Percentiles rank a stretch among this genome's conserved stretches.
These are phyloP conservation scores for Tragopan temminckii DNA, from an alignment of 2,797 vertebrate genomes.

Conservation along the genomic window DNA sequence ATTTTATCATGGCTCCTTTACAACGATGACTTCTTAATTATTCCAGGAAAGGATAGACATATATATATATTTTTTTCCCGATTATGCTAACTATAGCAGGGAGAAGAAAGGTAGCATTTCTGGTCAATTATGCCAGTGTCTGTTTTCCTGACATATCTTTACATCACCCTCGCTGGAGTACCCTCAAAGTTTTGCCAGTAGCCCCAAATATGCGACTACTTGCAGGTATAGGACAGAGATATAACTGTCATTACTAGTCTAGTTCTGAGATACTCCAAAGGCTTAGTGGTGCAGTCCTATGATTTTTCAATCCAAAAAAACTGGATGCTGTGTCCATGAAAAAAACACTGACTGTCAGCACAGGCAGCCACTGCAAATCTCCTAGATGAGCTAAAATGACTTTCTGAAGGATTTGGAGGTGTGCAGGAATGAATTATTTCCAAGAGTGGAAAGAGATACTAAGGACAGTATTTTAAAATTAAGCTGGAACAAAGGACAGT, in stretches of 20 bases:
- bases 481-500: background rate
- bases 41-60: background rate
- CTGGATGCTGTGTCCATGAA: background rate
- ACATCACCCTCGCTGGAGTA: background rate
- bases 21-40: background rate
- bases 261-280: background rate
- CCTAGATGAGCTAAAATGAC: background rate
- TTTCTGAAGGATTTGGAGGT: background rate
- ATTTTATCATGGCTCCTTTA: background rate
- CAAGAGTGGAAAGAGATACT: background rate
- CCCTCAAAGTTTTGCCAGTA: background rate
- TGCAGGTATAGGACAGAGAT: no score
- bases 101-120: background rate
- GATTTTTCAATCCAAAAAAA: background rate
- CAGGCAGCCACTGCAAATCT: background rate
- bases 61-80: rapidly evolving
- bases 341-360: background rate
- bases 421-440: background rate
- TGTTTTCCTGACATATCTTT: background rate
- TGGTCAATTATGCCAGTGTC: background rate
- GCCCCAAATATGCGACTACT: background rate
- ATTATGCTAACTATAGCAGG: background rate
- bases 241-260: background rate
- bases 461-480: background rate
- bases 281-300: background rate